Evolutionary conservation across 2,888 invertebrate genomes (phyloP), one percentile per base, ranked within the genome.

Genomic region (Enchytraeus crypticus): DNA sequence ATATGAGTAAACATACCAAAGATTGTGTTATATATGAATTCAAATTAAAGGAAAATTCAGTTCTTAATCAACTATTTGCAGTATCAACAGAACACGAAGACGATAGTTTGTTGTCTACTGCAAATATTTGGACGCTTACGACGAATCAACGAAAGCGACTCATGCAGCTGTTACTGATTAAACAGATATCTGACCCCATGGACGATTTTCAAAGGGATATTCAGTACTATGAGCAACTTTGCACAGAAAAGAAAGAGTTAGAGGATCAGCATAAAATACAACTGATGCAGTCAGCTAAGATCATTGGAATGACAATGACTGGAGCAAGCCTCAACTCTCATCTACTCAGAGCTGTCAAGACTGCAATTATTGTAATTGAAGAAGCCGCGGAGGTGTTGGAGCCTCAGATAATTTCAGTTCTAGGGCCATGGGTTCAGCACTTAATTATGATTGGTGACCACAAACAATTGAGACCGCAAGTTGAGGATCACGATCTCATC

Each of bases 331-430:
- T 43, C 21, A 14, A 65, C 33, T 27, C 47, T 18, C 3, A 46
- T 32, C 45, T 65, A 18, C 46, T 65, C 33, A 4, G 14, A 14
- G 18, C n/a, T 5, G 26, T 64, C 0, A 46, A 38, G 23, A 61
- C 65, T 21, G 58, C 51, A 8, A 49, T 64, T n/a, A 53, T 65
- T 14, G 14, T 65, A 1, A 61, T 65, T 1, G 65, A 65, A 53
- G 64, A 65, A 51, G 65, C 65, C 1, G 65, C 61, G 1, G 65
- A 65, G 33, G 65, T 65, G 2, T 32, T 61, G 23, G 65, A 65
- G 47, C 59, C 65, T 3, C 65, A 65, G 29, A 18, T 65, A 3
- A 18, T 61, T 5, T 34, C 64, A 29, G 30, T 53, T 11, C 61
- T 65, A 5, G 61, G 63, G 5, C 27, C 30, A 18, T 57, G 51